A percentile compares a stretch with the other conserved stretches of the same genome.
Conservation (phyloP, 2,113 vertebrate species). For the Tyto alba region DNA sequence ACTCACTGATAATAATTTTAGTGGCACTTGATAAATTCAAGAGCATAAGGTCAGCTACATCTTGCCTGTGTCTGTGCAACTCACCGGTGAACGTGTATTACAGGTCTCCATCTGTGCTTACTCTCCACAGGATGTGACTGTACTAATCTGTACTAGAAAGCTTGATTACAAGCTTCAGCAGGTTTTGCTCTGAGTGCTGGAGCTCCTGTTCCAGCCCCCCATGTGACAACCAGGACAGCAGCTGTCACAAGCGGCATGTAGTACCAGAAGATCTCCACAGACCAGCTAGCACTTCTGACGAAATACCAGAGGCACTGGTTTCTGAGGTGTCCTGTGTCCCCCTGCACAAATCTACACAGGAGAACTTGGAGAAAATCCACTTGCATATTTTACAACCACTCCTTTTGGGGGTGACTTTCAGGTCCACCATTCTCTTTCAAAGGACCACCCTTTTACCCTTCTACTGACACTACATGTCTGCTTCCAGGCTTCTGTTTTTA, state of each 20-base stretch:
- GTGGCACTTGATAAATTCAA: background rate
- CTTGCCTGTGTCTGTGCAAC: background rate
- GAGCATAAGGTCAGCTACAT: background rate
- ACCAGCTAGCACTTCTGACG: background rate
- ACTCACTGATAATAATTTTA: background rate
- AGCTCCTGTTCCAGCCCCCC: background rate
- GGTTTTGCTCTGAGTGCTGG: background rate
- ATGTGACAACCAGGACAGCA: background rate
- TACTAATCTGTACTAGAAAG: background rate
- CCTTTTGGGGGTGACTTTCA: background rate
- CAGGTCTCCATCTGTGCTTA: constrained; percentile 1
- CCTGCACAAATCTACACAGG: background rate
- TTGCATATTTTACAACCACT: background rate
- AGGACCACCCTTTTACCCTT: background rate
- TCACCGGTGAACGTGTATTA: background rate
- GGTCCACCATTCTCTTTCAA: background rate
- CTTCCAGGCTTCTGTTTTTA: background rate
- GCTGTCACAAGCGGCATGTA: background rate
- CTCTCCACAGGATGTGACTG: background rate
- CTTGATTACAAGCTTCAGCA: constrained; percentile 7
- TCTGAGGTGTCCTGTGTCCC: background rate
- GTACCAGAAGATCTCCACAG: background rate
- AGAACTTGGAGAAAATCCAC: background rate
- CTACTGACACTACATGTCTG: background rate
- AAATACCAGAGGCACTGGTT: background rate